phyloP scores from a whole-genome alignment of 2,113 vertebrate species.

The Carassius carassius region DNA sequence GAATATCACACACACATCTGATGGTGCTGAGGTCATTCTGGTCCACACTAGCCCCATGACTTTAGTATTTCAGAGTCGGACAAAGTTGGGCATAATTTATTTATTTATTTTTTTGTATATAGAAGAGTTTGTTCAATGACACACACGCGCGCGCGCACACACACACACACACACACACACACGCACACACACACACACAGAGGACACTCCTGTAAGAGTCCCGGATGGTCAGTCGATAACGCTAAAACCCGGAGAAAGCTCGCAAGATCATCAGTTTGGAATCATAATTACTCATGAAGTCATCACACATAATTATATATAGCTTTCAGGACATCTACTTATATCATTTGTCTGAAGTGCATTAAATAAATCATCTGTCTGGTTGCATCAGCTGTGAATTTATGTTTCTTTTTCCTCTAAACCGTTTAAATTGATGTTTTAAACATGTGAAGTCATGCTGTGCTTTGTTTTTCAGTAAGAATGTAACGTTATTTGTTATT shows the following conservation, averaged over 20 bases:
- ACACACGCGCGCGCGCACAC: no score
- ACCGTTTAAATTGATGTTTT: background rate
- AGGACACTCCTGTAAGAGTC: slow-evolving; percentile 39
- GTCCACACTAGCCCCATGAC: background rate
- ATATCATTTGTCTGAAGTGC: background rate
- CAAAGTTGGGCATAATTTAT: background rate
- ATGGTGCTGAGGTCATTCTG: background rate
- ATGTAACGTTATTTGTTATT: no score
- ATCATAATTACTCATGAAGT: background rate
- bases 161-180: no score
- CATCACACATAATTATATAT: background rate
- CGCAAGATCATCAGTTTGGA: background rate
- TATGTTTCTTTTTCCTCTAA: background rate
- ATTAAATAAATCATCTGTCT: background rate
- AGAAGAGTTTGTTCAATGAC: background rate
- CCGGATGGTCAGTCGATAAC: slow-evolving; percentile 38
- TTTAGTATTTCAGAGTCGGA: background rate
- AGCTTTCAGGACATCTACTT: background rate
- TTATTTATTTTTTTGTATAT: no score
- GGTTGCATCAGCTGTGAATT: background rate
- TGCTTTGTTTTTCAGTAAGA: background rate
- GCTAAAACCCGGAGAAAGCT: background rate
- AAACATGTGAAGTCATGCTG: background rate
- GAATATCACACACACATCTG: background rate
- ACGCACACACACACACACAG: background rate